Percentiles rank a stretch among this genome's conserved stretches.
phyloP scores from a whole-genome alignment of 2,888 invertebrate genomes.

The Spisula solida region DNA sequence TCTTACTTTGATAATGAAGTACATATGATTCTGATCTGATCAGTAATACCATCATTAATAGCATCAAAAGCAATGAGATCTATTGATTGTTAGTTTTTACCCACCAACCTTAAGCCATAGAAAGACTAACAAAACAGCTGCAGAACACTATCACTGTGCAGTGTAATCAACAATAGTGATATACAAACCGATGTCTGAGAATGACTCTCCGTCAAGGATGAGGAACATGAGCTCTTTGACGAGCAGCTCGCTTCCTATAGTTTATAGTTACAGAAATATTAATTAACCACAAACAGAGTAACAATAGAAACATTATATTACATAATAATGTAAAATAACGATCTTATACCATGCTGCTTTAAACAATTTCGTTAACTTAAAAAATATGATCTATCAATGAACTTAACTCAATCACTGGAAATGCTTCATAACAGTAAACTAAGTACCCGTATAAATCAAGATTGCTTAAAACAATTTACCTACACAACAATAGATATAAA shows the following conservation, averaged over 20 bases:
- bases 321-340: not conserved
- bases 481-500: no score
- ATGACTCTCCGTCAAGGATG: constrained; percentile 23
- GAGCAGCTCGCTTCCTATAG: not conserved
- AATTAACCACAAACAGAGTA: not conserved
- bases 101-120: constrained; percentile 20
- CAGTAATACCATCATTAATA: not conserved
- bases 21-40: not conserved
- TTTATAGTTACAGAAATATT: not conserved
- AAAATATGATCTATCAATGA: no score
- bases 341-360: no score
- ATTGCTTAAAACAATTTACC: no score
- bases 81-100: not conserved
- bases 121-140: not conserved
- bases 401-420: no score
- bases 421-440: no score
- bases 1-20: not conserved
- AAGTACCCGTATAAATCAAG: no score
- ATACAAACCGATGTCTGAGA: constrained; percentile 44
- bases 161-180: not conserved
- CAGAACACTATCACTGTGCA: not conserved
- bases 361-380: no score
- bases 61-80: not conserved
- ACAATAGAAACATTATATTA: not conserved
- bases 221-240: not conserved